Conservation (phyloP, 2,888 invertebrate species). For the Drepana falcataria region DNA sequence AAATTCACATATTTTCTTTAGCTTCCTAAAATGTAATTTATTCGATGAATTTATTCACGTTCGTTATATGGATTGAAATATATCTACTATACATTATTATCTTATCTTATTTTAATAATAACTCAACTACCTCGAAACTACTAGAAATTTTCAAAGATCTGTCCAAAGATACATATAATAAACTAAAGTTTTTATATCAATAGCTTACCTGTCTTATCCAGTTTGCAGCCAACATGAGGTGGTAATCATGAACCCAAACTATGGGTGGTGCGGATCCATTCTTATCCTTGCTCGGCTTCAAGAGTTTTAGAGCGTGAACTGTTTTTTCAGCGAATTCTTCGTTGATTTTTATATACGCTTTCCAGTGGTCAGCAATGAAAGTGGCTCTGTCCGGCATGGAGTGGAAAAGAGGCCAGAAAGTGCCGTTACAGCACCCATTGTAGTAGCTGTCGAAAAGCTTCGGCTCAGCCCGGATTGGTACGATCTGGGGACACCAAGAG, state of each 20-base stretch:
- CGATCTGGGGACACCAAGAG: slow-evolving; percentile 78
- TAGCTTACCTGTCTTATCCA: slow-evolving; percentile 87
- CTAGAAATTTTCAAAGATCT: too few species aligned
- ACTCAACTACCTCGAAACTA: too few species aligned
- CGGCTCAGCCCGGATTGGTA: slow-evolving; percentile 88
- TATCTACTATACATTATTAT: too few species aligned
- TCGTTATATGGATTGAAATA: too few species aligned
- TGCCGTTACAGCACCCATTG: slow-evolving; percentile 95
- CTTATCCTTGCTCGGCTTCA: slow-evolving; percentile 73
- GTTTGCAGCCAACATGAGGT: slow-evolving; percentile 94
- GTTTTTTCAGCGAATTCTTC: slow-evolving; percentile 90
- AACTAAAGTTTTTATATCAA: background rate
- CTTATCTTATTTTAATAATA: too few species aligned
- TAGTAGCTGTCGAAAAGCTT: slow-evolving; percentile 90
- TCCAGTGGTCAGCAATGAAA: slow-evolving; percentile 90
- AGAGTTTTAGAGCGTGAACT: slow-evolving; percentile 80
- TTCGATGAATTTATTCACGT: too few species aligned
- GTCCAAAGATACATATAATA: too few species aligned
- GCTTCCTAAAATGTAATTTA: too few species aligned
- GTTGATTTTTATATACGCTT: slow-evolving; percentile 88
- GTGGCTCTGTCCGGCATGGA: slow-evolving; percentile 94
- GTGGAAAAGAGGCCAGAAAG: slow-evolving; percentile 95
- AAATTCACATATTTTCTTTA: too few species aligned
- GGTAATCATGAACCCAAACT: slow-evolving; percentile 97
- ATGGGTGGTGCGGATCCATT: slow-evolving; percentile 80